A percentile compares a stretch with the other conserved stretches of the same genome.
phyloP scores from a whole-genome alignment of 1,140 invertebrate genomes.

The Lordiphosa mommai region DNA sequence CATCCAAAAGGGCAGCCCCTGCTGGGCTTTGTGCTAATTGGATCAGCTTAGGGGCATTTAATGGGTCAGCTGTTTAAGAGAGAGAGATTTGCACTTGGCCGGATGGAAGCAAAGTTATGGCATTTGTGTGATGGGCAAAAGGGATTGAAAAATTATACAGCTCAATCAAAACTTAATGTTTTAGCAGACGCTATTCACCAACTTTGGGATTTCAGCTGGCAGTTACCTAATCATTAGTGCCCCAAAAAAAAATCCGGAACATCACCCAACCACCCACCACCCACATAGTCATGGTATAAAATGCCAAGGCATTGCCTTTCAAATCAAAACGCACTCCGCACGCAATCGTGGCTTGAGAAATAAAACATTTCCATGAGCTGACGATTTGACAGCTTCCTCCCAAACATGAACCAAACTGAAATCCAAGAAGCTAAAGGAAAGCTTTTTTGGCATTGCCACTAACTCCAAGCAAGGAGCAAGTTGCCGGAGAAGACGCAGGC shows the following conservation, averaged over 20 bases:
- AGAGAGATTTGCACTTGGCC: too few species aligned
- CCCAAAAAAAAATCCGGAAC: too few species aligned
- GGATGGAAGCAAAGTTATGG: too few species aligned
- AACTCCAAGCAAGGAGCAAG: not conserved
- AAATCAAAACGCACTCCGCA: constrained; percentile 23
- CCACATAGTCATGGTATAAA: too few species aligned
- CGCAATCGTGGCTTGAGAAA: constrained; percentile 14
- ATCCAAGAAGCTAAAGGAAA: constrained; percentile 9
- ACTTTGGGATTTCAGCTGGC: too few species aligned
- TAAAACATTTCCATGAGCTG: constrained; percentile 44
- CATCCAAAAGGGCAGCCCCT: not conserved
- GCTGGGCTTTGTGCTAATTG: constrained; percentile 17
- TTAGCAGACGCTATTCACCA: too few species aligned
- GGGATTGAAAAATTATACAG: too few species aligned
- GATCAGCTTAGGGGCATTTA: constrained; percentile 11
- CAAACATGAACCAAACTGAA: constrained; percentile 15
- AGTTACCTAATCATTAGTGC: too few species aligned
- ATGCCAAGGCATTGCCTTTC: not conserved
- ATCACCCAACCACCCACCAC: too few species aligned
- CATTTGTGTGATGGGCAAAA: too few species aligned
- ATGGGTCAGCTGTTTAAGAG: not conserved
- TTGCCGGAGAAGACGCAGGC: not conserved
- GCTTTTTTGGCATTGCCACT: constrained; percentile 46
- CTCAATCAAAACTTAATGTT: too few species aligned
- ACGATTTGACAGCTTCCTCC: constrained; percentile 51